Evolutionary conservation across 2,888 invertebrate species (phyloP), one percentile per base, ranked within the genome.

Genomic region (Lasioglossum calceatum): DNA sequence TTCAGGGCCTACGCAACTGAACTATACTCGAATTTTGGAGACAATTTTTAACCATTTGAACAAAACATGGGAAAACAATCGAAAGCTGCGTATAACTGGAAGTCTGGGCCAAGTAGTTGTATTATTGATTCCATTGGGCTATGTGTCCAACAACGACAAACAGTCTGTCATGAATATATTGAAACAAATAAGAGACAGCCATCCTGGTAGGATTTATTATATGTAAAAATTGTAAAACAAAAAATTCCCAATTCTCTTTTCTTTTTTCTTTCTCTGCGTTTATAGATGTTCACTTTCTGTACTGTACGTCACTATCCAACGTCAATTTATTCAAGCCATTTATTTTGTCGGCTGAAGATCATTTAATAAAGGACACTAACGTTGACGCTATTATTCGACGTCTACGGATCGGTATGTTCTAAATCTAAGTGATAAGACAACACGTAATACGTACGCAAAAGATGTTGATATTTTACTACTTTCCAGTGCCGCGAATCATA

Each of bases 51-150:
- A 36, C 39, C 90, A 93, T 80, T 85, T 94, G 32, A 91, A 93
- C 81, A 36, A 78, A 44, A 88, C 72, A 1, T 94, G 93, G 93
- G 77, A 87, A 27, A 32, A 84, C 12, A 92, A 89, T 67, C 76
- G 81, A 23, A 79, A 90, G 23, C 80, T 86, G 16, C 86, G 87
- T 71, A 77, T 58, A 10, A 91, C 93, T n/a, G 94, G 93, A 61
- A 90, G 87, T 77, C 79, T 92, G 5, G 94, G 94, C 0, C 94
- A 94, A 88, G 93, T 88, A 12, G 80, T 94, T 4, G 76, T 94
- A 50, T 61, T 94, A 39, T 77, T 94, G 42, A 92, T 89, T 23
- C 93, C 94, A 10, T 84, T 86, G 23, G 77, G 87, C 4, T 70
- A 70, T 19, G 81, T 93, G 44, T 85, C 89, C 16, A 77, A 86